phyloP scores from a whole-genome alignment of 1,140 invertebrate genomes.

The Aphelenchoides fujianensis region DNA sequence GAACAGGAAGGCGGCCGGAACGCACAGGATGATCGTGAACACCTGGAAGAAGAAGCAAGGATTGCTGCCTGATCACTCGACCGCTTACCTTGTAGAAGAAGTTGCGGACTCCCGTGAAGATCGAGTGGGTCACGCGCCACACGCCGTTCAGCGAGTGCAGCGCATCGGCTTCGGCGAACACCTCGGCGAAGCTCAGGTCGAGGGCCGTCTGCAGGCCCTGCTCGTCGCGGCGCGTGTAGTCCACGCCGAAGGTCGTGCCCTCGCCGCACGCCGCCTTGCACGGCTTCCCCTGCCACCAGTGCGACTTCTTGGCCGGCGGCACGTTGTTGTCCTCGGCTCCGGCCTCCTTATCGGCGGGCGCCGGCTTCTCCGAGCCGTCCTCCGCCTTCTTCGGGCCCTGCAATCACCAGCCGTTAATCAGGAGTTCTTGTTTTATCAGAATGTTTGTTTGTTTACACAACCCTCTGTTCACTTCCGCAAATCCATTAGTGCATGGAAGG shows the following conservation, averaged over 20 bases:
- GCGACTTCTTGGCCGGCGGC: conserved; percentile 1
- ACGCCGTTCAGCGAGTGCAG: conserved; percentile 64
- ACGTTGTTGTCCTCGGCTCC: conserved; percentile 13
- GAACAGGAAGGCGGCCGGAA: conserved; percentile 28
- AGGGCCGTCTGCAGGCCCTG: conserved; percentile 31
- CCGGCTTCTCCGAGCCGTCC: not conserved
- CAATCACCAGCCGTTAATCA: no score
- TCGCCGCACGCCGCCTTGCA: conserved; percentile 1
- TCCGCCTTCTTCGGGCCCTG: not conserved
- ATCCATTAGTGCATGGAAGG: not conserved
- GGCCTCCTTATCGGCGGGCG: not conserved
- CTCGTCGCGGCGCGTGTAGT: conserved; percentile 34
- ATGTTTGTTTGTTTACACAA: no score
- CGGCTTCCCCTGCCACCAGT: conserved; percentile 13
- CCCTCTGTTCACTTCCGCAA: no score
- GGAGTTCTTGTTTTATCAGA: no score
- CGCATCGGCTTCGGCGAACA: conserved; percentile 66
- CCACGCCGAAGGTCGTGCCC: conserved; percentile 21
- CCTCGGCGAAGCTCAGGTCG: conserved; percentile 65
- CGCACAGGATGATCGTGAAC: conserved; percentile 17
- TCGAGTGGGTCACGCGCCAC: conserved; percentile 64
- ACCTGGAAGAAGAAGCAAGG: conserved; percentile 8
- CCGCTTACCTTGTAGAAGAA: conserved; percentile 62
- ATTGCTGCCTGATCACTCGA: not conserved
- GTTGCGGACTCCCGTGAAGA: conserved; percentile 64